Evolutionary conservation across 1,140 invertebrate genomes (phyloP).

Genomic region (Vollenhovia emeryi): DNA sequence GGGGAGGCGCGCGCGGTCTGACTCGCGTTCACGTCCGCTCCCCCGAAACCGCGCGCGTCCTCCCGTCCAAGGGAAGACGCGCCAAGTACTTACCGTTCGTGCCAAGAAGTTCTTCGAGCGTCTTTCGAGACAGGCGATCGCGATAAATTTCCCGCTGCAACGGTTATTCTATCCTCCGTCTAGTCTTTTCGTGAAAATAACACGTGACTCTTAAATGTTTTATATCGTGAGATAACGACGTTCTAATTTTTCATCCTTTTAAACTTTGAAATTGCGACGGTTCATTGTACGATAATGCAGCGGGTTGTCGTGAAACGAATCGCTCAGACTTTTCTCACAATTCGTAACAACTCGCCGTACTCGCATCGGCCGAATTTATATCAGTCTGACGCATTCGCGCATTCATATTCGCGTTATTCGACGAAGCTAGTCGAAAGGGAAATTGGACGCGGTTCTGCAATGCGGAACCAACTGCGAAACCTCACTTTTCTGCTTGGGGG

Average conservation of each 20-base stretch:
- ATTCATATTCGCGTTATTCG: too few relatives aligned
- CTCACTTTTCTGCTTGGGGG: too few relatives aligned
- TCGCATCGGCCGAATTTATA: too few relatives aligned
- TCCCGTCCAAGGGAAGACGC: conserved; percentile 19
- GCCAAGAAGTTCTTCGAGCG: conserved; percentile 25
- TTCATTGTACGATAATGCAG: background rate
- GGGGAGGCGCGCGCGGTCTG: conserved; percentile 10
- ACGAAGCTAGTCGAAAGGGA: too few relatives aligned
- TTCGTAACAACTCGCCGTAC: too few relatives aligned
- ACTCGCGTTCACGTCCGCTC: conserved; percentile 18
- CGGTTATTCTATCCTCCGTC: background rate
- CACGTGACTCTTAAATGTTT: background rate
- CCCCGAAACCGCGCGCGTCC: conserved; percentile 33
- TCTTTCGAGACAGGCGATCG: conserved; percentile 24
- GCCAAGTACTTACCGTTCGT: conserved; percentile 42
- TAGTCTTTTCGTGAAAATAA: background rate
- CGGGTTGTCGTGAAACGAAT: too few relatives aligned
- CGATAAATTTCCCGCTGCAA: conserved; percentile 18
- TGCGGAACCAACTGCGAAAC: too few relatives aligned
- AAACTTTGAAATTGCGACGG: too few relatives aligned
- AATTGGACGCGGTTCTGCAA: too few relatives aligned
- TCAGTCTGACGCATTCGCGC: too few relatives aligned
- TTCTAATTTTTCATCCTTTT: background rate
- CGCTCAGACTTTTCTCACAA: too few relatives aligned
- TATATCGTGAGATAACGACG: background rate